Percentiles rank a stretch among this genome's conserved stretches.
These are phyloP conservation scores for Gallirallus australis DNA, from an alignment of 2,797 vertebrate genomes.

Conservation along the genomic window DNA sequence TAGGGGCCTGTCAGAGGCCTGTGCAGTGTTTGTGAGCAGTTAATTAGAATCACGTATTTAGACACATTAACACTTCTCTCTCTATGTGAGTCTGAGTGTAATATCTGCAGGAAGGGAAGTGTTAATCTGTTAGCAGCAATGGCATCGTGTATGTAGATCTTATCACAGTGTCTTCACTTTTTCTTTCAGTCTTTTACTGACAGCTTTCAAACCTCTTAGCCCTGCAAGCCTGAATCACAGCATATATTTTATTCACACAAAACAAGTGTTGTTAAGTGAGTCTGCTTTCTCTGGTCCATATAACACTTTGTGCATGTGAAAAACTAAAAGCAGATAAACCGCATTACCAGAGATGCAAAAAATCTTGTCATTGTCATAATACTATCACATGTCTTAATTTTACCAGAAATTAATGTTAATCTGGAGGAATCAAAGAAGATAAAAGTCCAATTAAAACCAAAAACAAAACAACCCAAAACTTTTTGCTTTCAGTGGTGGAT, in stretches of 20 bases:
- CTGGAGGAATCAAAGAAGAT: not conserved
- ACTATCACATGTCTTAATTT: not conserved
- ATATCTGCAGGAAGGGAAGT: not conserved
- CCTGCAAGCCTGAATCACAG: not conserved
- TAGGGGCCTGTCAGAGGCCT: not conserved
- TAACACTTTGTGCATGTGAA: not conserved
- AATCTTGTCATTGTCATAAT: not conserved
- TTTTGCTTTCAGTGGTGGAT: not conserved
- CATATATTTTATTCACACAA: not conserved
- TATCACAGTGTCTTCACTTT: conserved; percentile 5
- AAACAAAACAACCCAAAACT: not conserved
- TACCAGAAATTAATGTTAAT: not conserved
- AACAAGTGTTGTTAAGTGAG: not conserved
- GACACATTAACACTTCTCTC: not conserved
- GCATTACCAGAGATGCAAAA: not conserved
- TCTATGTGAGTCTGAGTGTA: not conserved
- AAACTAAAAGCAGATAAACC: not conserved
- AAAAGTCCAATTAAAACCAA: not conserved
- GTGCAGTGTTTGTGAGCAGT: not conserved
- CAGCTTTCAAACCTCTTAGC: not conserved
- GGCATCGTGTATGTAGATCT: not conserved
- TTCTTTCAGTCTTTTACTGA: conserved; percentile 14
- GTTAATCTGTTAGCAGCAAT: not conserved
- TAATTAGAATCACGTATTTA: not conserved
- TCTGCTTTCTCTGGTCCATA: not conserved